A percentile compares a stretch with the other conserved stretches of the same genome.
These are phyloP conservation scores for Strongylocentrotus purpuratus DNA, from an alignment of 35 echinoderm and acorn worm genomes.

Conservation along the genomic window DNA sequence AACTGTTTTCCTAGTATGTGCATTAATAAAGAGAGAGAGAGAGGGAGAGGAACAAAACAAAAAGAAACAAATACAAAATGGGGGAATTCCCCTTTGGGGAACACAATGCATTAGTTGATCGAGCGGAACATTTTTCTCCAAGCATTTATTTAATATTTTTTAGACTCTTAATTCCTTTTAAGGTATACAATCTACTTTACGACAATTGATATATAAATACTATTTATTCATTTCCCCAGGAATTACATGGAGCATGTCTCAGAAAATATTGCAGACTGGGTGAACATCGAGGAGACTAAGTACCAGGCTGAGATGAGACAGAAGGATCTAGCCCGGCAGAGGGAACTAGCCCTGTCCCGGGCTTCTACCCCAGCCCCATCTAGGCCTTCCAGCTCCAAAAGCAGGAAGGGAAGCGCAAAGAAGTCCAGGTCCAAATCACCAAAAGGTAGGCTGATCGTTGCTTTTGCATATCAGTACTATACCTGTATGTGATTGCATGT, in stretches of 20 bases:
- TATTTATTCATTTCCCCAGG: slow-evolving; percentile 43
- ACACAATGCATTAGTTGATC: no score
- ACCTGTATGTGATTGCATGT: no score
- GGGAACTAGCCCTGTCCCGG: slow-evolving; percentile 64
- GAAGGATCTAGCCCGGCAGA: slow-evolving; percentile 74
- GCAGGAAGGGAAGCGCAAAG: slow-evolving; percentile 81
- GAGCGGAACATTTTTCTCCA: no score
- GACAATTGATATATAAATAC: background rate
- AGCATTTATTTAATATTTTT: no score
- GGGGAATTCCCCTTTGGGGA: no score
- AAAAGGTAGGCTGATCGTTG: slow-evolving; percentile 58
- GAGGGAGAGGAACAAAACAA: no score
- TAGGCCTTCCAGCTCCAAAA: slow-evolving; percentile 80
- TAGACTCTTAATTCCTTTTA: no score
- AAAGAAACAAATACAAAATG: no score
- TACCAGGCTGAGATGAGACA: slow-evolving; percentile 73
- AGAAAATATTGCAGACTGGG: slow-evolving; percentile 76
- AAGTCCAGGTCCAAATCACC: slow-evolving; percentile 96
- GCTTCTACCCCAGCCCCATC: slow-evolving; percentile 74
- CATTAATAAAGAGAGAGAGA: no score
- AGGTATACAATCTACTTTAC: no score
- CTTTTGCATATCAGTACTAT: no score
- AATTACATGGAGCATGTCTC: slow-evolving; percentile 98
- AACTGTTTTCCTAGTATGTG: no score
- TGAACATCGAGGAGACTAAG: slow-evolving; percentile 71